phyloP scores from a whole-genome alignment of 2,888 invertebrate genomes.

The Bursaphelenchus okinawaensis region DNA sequence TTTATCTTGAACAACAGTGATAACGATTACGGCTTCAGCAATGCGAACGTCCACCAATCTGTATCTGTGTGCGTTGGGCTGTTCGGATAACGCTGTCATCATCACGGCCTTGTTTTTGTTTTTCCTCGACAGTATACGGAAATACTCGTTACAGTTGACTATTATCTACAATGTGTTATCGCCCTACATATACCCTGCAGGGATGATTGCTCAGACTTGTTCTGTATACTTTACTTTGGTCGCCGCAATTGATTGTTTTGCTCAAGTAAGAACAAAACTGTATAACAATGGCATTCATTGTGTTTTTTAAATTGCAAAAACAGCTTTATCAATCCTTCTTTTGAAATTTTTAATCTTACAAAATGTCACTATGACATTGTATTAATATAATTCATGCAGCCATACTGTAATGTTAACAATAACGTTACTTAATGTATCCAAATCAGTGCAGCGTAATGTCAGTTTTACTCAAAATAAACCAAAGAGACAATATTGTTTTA shows the following conservation, averaged over 20 bases:
- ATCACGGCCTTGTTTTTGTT: constrained; percentile 47
- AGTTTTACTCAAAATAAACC: too few relatives aligned
- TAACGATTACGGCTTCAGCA: constrained; percentile 31
- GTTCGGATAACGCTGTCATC: constrained; percentile 49
- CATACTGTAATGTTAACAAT: too few relatives aligned
- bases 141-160: constrained; percentile 43
- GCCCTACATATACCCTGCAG: constrained; percentile 49
- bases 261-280: constrained; percentile 43
- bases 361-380: too few relatives aligned
- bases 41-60: constrained; percentile 51
- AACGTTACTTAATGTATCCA: too few relatives aligned
- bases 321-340: not conserved
- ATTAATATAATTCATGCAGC: too few relatives aligned
- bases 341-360: too few relatives aligned
- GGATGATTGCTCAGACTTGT: constrained; percentile 56
- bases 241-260: constrained; percentile 56
- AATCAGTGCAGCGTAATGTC: too few relatives aligned
- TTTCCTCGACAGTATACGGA: constrained; percentile 20
- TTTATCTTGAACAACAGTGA: not conserved
- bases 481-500: constrained; percentile 22
- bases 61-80: constrained; percentile 51
- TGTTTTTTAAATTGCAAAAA: too few relatives aligned
- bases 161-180: constrained; percentile 34
- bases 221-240: constrained; percentile 57
- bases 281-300: not conserved